phyloP scores from a whole-genome alignment of 2,113 vertebrate species.

The Pimephales promelas region DNA sequence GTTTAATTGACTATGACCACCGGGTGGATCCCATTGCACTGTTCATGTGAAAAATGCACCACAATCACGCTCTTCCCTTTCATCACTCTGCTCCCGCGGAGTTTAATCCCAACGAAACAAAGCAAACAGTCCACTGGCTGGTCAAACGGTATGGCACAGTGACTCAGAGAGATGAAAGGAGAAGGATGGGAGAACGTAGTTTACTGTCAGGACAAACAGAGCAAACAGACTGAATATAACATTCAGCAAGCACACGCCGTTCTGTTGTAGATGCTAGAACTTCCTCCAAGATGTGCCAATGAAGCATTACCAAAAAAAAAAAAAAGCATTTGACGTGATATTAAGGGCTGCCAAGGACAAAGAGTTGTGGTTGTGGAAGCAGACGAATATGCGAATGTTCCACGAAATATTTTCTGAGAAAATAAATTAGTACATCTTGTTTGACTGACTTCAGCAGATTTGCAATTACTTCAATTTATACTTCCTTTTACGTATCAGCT shows the following conservation, averaged over 20 bases:
- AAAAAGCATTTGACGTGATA: background rate
- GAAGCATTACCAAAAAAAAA: constrained; percentile 3
- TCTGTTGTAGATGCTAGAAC: background rate
- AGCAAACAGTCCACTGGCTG: constrained; percentile 39
- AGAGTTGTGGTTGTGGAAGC: background rate
- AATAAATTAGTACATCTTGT: background rate
- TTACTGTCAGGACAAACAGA: background rate
- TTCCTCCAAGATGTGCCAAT: constrained; percentile 4
- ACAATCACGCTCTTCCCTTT: constrained; percentile 43
- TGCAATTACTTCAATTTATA: background rate
- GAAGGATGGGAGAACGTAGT: background rate
- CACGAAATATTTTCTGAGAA: background rate
- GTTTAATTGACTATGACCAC: constrained; percentile 52
- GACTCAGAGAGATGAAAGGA: constrained; percentile 25
- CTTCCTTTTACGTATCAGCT: background rate
- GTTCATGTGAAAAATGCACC: constrained; percentile 44
- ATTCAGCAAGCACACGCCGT: background rate
- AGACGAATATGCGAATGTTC: background rate
- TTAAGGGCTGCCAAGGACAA: background rate
- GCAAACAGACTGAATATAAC: background rate
- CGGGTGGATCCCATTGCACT: constrained; percentile 48
- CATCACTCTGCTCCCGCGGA: constrained; percentile 36
- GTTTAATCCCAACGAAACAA: constrained; percentile 33
- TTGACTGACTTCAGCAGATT: constrained; percentile 40
- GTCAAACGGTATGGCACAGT: background rate